A percentile compares a stretch with the other conserved stretches of the same genome.
Conservation (phyloP, 2,113 vertebrate species). For the Eubucco bourcierii region DNA sequence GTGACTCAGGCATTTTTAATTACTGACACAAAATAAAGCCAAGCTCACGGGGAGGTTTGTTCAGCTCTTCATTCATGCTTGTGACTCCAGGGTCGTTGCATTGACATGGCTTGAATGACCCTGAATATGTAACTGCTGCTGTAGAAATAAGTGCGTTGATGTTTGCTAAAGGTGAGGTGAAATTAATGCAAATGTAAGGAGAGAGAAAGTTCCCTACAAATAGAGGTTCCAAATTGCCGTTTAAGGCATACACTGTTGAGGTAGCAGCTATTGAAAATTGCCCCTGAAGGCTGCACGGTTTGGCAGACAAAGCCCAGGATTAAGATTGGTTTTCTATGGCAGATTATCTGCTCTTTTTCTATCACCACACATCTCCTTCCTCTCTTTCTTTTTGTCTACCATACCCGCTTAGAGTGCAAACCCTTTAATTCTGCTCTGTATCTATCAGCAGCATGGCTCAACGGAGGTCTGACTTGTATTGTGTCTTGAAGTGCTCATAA, state of each 20-base stretch:
- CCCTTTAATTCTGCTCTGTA: neutral
- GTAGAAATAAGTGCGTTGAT: rapidly evolving
- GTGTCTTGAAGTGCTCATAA: slow-evolving; percentile 30
- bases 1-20: slow-evolving; percentile 9
- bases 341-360: neutral
- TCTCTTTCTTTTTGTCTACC: neutral
- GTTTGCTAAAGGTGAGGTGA: neutral
- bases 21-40: neutral
- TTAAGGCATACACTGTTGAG: neutral
- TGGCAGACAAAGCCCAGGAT: neutral
- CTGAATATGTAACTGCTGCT: neutral
- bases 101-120: neutral
- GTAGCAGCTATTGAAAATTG: neutral
- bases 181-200: neutral
- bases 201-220: neutral
- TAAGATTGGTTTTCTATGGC: neutral
- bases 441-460: neutral
- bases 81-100: neutral
- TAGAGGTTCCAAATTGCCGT: neutral
- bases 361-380: neutral
- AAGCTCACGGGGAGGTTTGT: neutral
- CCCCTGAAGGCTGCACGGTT: neutral
- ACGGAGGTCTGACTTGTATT: slow-evolving; percentile 32
- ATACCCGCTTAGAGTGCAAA: neutral
- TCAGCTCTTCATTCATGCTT: neutral